Evolutionary conservation across 2,888 invertebrate genomes (phyloP).

Genomic region (Cepaea hortensis): DNA sequence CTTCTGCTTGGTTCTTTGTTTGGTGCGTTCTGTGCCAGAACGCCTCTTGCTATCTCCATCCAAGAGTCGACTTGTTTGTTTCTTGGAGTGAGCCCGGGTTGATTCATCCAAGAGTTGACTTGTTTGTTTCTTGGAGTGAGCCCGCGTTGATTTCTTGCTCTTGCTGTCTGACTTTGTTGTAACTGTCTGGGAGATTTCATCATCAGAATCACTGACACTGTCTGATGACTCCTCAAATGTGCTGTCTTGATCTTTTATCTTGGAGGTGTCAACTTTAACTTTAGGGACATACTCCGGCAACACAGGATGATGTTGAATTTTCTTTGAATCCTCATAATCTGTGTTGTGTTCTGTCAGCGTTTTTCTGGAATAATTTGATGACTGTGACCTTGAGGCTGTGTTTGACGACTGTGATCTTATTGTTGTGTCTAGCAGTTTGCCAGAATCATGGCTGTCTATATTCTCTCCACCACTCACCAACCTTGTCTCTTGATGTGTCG

Average conservation of each 20-base stretch:
- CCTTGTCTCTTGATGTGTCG: neutral
- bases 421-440: neutral
- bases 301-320: conserved; percentile 24
- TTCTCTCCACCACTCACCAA: neutral
- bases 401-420: neutral
- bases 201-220: neutral
- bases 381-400: neutral
- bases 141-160: neutral
- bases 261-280: neutral
- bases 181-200: neutral
- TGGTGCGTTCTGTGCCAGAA: neutral
- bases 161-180: neutral
- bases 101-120: neutral
- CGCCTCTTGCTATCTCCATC: conserved; percentile 3
- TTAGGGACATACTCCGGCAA: conserved; percentile 38
- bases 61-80: neutral
- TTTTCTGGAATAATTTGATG: neutral
- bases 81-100: too few species aligned
- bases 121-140: neutral
- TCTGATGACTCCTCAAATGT: neutral
- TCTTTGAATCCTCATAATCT: conserved; percentile 10
- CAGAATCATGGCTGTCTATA: neutral
- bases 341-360: neutral
- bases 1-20: neutral
- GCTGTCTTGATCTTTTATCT: neutral